A percentile compares a stretch with the other conserved stretches of the same genome.
phyloP scores from a whole-genome alignment of 2,888 invertebrate species.

The Ormyrus pomaceus region DNA sequence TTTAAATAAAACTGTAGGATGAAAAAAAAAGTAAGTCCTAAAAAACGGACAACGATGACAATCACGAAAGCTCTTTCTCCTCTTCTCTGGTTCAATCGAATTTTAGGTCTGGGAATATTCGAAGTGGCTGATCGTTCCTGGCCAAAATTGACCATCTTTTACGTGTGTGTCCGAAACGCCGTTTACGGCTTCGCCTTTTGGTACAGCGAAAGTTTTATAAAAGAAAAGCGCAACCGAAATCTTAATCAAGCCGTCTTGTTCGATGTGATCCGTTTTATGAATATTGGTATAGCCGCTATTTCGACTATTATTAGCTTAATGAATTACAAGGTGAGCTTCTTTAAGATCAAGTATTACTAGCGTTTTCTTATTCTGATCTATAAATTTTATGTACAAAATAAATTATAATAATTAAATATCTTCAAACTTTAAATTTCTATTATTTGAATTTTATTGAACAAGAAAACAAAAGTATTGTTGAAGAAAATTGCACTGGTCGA shows the following conservation, averaged over 20 bases:
- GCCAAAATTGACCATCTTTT: conserved; percentile 14
- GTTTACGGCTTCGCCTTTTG: neutral
- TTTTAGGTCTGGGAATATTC: conserved; percentile 14
- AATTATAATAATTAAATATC: neutral
- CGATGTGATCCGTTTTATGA: neutral
- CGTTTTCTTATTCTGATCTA: neutral
- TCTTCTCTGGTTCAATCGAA: conserved; percentile 13
- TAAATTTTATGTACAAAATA: neutral
- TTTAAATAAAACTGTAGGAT: too few relatives aligned
- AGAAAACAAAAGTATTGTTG: neutral
- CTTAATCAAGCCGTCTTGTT: neutral
- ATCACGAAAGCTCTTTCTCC: neutral
- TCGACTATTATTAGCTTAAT: neutral
- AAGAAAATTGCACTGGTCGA: conserved; percentile 9
- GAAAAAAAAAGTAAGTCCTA: neutral
- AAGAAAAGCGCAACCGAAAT: neutral
- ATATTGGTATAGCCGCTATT: neutral
- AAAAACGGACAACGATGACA: neutral
- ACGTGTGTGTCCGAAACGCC: neutral
- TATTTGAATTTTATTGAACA: neutral
- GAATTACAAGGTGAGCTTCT: neutral
- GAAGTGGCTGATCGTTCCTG: conserved; percentile 7
- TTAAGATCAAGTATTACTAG: too few relatives aligned
- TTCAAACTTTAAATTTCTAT: too few relatives aligned
- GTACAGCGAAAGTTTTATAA: neutral